Base-by-base conservation (phyloP, 2,888 invertebrate genomes). In the Drosophila melanosoma region DNA sequence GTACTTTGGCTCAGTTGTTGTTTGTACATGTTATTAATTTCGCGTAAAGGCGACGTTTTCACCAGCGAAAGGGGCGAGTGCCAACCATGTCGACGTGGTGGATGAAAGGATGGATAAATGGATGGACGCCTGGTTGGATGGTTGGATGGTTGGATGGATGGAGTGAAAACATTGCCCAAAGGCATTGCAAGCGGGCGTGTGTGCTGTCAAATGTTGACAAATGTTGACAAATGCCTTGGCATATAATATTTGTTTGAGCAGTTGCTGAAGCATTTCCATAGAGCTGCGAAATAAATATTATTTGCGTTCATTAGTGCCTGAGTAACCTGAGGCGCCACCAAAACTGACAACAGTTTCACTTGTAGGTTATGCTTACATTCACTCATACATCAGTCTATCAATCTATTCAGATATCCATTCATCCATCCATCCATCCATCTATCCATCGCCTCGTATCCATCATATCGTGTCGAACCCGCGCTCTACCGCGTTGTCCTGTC, bases 181-280 rank as follows among this genome's bases (percentile, higher is more conserved):
- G 86, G 86, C 75, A 65, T 61, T 59, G 58, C 60, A 51, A 69
- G 75, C 73, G 74, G 79, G 89, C 82, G 85, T 76, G 73, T 51
- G 56, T 75, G 84, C 79, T 91, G 91, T 91, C 90, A 92, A 77
- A 89, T 75, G 2, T 90, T 90, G 91, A 92, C 92, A 91, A 91
- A 91, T 91, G 91, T 91, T 91, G 91, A 91, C 92, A 91, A 91
- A 91, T 92, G 91, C 81, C 53, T 64, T 67, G 70, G 79, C 29
- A 87, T 81, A 82, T 79, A 82, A 79, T 89, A 79, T 82, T 82
- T 76, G 68, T 79, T 74, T 75, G 65, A 51, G 49, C 72, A 63
- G 63, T 40, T 67, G 70, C 53, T 59, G 70, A 52, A 64, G 45
- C 48, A 68, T 48, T 59, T 35, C 40, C 52, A n/a, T 33, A 54